These are phyloP conservation scores for Battus philenor DNA, from an alignment of 1,140 invertebrate genomes.

Conservation along the genomic window DNA sequence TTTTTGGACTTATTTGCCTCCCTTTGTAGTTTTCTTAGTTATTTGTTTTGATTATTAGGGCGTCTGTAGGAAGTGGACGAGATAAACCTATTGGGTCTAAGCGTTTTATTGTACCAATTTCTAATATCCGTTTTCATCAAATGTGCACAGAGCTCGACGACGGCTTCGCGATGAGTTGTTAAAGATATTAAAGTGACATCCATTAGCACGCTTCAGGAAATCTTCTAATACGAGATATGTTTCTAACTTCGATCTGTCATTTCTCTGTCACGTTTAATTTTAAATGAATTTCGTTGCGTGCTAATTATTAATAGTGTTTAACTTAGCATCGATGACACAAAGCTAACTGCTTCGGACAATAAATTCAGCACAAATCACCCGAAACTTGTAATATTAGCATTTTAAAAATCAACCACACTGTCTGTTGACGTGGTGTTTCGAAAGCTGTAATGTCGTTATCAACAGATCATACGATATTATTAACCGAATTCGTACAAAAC, in stretches of 20 bases:
- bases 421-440: constrained; percentile 36
- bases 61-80: constrained; percentile 68
- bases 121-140: constrained; percentile 61
- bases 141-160: constrained; percentile 27
- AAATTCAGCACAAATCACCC: constrained; percentile 56
- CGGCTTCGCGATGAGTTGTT: constrained; percentile 30
- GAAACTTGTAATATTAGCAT: constrained; percentile 54
- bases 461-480: constrained; percentile 6
- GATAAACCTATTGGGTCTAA: constrained; percentile 71
- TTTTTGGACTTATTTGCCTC: constrained; percentile 68
- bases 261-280: constrained; percentile 26
- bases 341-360: constrained; percentile 34
- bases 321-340: constrained; percentile 34
- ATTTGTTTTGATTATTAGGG: constrained; percentile 74
- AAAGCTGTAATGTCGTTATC: constrained; percentile 40
- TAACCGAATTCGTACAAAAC: no score
- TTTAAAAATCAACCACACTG: constrained; percentile 54
- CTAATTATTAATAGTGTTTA: constrained; percentile 58
- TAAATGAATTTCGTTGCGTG: constrained; percentile 49
- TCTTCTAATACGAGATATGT: constrained; percentile 23
- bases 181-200: constrained; percentile 31
- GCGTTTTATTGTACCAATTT: constrained; percentile 74
- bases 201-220: constrained; percentile 46
- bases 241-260: constrained; percentile 29
- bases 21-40: constrained; percentile 63